Base-by-base conservation (phyloP, 1,140 invertebrate genomes). In the Papilio dardanus region DNA sequence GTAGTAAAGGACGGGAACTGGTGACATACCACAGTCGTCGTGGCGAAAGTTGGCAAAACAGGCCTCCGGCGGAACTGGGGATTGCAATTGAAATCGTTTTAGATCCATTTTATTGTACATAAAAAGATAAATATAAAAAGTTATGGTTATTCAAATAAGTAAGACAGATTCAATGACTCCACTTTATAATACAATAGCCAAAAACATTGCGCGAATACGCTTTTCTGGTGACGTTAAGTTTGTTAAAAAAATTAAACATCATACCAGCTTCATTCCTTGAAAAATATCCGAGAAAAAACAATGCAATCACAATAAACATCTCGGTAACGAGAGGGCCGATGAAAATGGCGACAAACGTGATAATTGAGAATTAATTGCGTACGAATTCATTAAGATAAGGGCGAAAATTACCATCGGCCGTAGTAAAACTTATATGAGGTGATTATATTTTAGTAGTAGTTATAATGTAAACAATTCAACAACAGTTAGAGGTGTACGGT, bases 21-120 rank as follows among this genome's bases (percentile, higher is more conserved):
- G 86, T 1, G 78, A 33, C 35, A 78, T 71, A 0, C 91, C 91
- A 31, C 91, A 93, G 77, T 91, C 90, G 1, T 92, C 88, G 84
- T 84, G 88, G 73, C 79, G 76, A 76, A 93, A 93, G 6, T 83
- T 85, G 0, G 77, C 85, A 42, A 86, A 88, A 65, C 91, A 93
- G 24, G 81, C 82, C 74, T 85, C 81, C 69, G 91, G 91, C 21
- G 88, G 88, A n/a, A 88, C 88, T 92, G 78, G 0, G 80, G 76
- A 65, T 74, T 73, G 37, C 74, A 71, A 37, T 73, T 24, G 14
- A 67, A 12, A 33, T 33, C 7, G 7, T 33, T 33, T 33, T 7
- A 33, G 31, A 33, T 33, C 31, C 31, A 6, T 7, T 33, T 33
- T 33, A 33, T 33, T 33, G 31, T 33, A 6, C 31, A 3, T 33